Base-by-base conservation (phyloP, 2,797 vertebrate species). In the Coendou prehensilis region DNA sequence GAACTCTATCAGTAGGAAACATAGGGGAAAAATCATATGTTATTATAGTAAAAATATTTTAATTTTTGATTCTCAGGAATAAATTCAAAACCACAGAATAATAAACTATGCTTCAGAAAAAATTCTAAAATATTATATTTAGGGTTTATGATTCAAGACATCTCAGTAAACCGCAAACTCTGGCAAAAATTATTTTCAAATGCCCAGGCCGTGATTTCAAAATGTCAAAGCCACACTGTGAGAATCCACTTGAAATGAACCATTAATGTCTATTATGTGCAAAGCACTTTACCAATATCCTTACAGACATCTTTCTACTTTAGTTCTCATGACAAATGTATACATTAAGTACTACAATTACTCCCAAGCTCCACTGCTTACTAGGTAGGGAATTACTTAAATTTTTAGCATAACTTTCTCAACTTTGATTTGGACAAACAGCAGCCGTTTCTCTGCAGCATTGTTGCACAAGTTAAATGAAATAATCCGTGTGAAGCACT, bases 81-180 rank as follows among this genome's bases (percentile, higher is more conserved):
- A 47, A 95, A 71, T 79, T 64, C 54, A 89, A 93, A 93, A 86
- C 59, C 13, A 57, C 37, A 80, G 59, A 90, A 81, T 63, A 57
- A 73, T 50, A 89, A 56, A 30, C 26, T 64, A 5, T 79, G 28
- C 30, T 93, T 93, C n/a, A 73, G 23, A 57, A 63, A 87, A 89
- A 61, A 18, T 23, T 73, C n/a, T 61, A 88, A 83, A 88, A 63
- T 30, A 47, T 75, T 54, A 82, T 52, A 73, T 14, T 50, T 89
- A 45, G 23, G 37, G 2, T 79, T 30, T 89, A 45, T 41, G 28
- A 56, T 37, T 63, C 18, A 28, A 89, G 64, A 61, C 56, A 86
- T 9, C n/a, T 89, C 61, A 14, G 26, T 88, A 63, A 71, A 18
- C 20, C 54, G 9, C 6, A 81, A 81, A 73, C 13, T 87, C 61